Evolutionary conservation across 2,113 vertebrate genomes (phyloP).

Genomic region (Pomatostomus ruficeps): DNA sequence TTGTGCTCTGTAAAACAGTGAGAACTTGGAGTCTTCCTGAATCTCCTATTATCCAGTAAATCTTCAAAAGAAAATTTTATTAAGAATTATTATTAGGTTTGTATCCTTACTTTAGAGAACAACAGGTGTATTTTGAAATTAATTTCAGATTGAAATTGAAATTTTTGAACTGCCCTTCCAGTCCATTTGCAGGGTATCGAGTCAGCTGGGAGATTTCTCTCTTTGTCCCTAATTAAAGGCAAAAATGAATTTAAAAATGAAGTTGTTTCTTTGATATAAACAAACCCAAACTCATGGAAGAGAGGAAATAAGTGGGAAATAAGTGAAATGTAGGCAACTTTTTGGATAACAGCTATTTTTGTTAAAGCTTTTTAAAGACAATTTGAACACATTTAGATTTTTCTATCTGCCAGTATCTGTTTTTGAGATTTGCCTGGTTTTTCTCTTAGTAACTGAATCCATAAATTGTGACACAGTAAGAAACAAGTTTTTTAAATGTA

Average conservation of each 20-base stretch:
- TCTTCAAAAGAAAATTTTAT: background rate
- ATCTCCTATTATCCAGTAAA: background rate
- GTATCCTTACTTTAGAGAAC: background rate
- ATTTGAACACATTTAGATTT: background rate
- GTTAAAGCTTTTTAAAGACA: background rate
- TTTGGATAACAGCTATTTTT: background rate
- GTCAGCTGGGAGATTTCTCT: background rate
- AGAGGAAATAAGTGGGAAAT: too few species aligned
- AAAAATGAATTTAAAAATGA: too few species aligned
- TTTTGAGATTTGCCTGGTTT: background rate
- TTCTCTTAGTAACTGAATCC: background rate
- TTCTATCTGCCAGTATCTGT: background rate
- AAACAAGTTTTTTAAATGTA: background rate
- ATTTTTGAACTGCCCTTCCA: background rate
- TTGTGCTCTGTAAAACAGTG: background rate
- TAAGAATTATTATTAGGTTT: background rate
- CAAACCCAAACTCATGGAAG: background rate
- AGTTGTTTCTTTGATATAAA: background rate
- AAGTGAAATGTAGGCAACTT: background rate
- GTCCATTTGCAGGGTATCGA: background rate
- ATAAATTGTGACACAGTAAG: background rate
- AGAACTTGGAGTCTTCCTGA: background rate
- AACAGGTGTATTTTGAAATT: background rate
- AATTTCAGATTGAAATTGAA: too few species aligned
- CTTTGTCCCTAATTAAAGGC: background rate